Evolutionary conservation across 2,797 vertebrate genomes (phyloP), one percentile per base, ranked within the genome.

Genomic region (Sardinella longiceps): DNA sequence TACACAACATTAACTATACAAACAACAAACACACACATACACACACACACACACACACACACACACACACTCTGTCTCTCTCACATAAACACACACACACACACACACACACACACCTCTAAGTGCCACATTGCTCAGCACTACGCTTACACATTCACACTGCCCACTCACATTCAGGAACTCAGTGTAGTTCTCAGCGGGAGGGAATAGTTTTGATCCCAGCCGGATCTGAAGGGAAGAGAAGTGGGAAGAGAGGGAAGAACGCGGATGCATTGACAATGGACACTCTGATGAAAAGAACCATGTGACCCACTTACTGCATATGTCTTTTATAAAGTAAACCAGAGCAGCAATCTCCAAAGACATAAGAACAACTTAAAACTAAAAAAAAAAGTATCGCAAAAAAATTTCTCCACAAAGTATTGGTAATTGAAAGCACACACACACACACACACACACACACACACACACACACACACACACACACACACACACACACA

Each of bases 291-390:
- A 74, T 4, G 2, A 12, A 37, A 37, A 18, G 30, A 5, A 74
- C 18, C 66, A 74, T 74, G 66, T 74, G 66, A 74, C 30, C 66
- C 33, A 74, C 66, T 74, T 74, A 74, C 30, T 74, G 33, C 4
- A 74, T 30, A 74, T 37, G 66, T 15, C 30, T 18, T 4, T 18
- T 74, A 33, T 20, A 74, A 74, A 20, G 30, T 74, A 37, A 74
- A 74, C 66, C 30, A 20, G 66, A 74, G 33, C 66, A 74, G 66
- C 33, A 33, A 30, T 37, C 30, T 74, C 66, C 25, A 37, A 7
- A 18, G 30, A 74, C 33, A 33, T 5, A 74, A 20, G 4, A 37
- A 74, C 30, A 33, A 18, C 28, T 14, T 25, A 66, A 66, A 11
- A 66, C 30, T 66, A 9, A 12, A n/a, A n/a, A n/a, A n/a, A n/a